Conservation (phyloP, 2,888 invertebrate species). For the Diaperis boleti region DNA sequence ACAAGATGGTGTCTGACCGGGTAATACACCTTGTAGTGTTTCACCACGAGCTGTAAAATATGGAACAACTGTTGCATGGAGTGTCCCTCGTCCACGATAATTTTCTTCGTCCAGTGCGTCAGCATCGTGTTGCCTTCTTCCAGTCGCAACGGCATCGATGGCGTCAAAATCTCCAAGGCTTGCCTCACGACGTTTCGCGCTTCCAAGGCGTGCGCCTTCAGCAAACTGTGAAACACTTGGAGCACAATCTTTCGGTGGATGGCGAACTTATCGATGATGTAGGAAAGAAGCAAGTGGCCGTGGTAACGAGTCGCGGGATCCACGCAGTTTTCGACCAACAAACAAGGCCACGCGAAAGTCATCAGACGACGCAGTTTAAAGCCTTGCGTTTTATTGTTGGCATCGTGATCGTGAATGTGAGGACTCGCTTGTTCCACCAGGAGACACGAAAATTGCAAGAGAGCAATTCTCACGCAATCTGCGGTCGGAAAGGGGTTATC, state of each 20-base stretch:
- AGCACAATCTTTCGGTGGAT: slow-evolving; percentile 97
- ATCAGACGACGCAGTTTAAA: slow-evolving; percentile 92
- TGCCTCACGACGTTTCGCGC: slow-evolving; percentile 94
- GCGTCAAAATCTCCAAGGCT: slow-evolving; percentile 96
- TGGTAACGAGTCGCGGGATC: slow-evolving; percentile 97
- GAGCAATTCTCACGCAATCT: slow-evolving; percentile 92
- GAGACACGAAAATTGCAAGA: slow-evolving; percentile 94
- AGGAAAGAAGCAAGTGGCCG: slow-evolving; percentile 93
- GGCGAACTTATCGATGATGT: slow-evolving; percentile 97
- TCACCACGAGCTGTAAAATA: slow-evolving; percentile 92
- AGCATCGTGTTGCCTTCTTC: slow-evolving; percentile 97
- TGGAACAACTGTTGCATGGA: slow-evolving; percentile 96
- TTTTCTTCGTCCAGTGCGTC: slow-evolving; percentile 98
- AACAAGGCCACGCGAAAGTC: slow-evolving; percentile 99
- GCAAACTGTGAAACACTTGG: slow-evolving; percentile 89
- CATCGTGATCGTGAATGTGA: slow-evolving; percentile 91
- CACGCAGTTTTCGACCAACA: slow-evolving; percentile 93
- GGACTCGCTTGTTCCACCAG: slow-evolving; percentile 95
- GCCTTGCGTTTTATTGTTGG: slow-evolving; percentile 93
- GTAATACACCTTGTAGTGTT: slow-evolving; percentile 97
- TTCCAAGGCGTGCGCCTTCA: slow-evolving; percentile 96
- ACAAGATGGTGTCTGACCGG: slow-evolving; percentile 95
- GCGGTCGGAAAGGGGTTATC: slow-evolving; percentile 90
- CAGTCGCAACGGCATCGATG: slow-evolving; percentile 95
- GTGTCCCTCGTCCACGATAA: slow-evolving; percentile 98